Base-by-base conservation (phyloP, 2,888 invertebrate genomes). In the Pachymerium ferrugineum region DNA sequence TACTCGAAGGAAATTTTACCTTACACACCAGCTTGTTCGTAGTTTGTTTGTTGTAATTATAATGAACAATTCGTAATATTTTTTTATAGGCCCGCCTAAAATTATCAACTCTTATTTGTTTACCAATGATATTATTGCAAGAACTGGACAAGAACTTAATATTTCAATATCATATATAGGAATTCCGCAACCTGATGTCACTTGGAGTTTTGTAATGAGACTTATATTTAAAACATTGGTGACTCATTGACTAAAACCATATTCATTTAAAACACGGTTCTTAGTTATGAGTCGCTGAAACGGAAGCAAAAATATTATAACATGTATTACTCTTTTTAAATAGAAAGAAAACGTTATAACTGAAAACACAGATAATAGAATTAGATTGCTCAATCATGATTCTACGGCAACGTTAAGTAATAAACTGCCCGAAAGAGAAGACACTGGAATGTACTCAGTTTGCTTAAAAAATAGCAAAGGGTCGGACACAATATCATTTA, bases 151-250 rank as follows among this genome's bases (percentile, higher is more conserved):
- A 83, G 94, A 94, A 81, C 94, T 97, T 84, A 94, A 91, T 79
- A 94, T 98, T 78, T 93, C 93, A 25, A 96, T 99, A 72, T 98
- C 99, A 30, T 99, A 91, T 84, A 90, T 90, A 77, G 93, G 92
- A 77, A 92, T 92, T 81, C 98, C 97, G 0, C 89, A 89, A 78
- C 96, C 97, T 5, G 91, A 89, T 83, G 91, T 93, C 74, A 86
- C 86, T n/a, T 97, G 97, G 97, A 88, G 89, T 74, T 88, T 95
- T 76, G 81, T 85, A 81, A n/a, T n/a, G n/a, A 80, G 81, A 80
- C 4, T 35, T 12, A 12, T 35, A 10, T 35, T 12, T 35, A 35
- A 12, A n/a, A n/a, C n/a, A n/a, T n/a, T n/a, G n/a, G n/a, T n/a
- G n/a, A n/a, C n/a, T n/a, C n/a, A n/a, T n/a, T n/a, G n/a, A n/a